Evolutionary conservation across 2,113 vertebrate genomes (phyloP).

Genomic region (Crotalus tigris): DNA sequence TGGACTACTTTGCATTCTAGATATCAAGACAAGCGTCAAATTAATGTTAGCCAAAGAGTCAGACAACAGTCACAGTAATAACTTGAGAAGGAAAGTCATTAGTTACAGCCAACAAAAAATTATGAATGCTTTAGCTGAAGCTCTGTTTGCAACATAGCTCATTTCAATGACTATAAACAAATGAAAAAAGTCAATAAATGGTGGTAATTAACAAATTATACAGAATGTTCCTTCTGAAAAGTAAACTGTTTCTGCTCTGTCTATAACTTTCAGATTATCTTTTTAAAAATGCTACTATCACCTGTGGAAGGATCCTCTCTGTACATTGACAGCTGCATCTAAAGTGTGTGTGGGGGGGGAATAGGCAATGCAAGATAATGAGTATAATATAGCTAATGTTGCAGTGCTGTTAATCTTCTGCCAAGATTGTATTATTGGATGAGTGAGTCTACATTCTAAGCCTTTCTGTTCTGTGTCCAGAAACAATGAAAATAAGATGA

Average conservation of each 20-base stretch:
- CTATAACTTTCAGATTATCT: not conserved
- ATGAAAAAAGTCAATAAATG: not conserved
- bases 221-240: not conserved
- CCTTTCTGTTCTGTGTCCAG: not conserved
- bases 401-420: not conserved
- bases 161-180: not conserved
- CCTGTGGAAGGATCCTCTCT: not conserved
- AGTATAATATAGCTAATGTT: not conserved
- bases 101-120: not conserved
- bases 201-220: not conserved
- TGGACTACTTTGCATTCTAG: not conserved
- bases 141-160: not conserved
- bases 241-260: not conserved
- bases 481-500: not conserved
- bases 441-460: not conserved
- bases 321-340: not conserved
- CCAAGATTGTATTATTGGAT: not conserved
- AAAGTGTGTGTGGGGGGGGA: not conserved
- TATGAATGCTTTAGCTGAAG: not conserved
- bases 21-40: not conserved
- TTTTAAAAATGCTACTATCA: not conserved
- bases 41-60: not conserved
- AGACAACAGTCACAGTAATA: not conserved
- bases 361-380: not conserved
- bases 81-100: not conserved